A percentile compares a stretch with the other conserved stretches of the same genome.
phyloP scores from a whole-genome alignment of 2,797 vertebrate genomes.

The Eospalax fontanierii region DNA sequence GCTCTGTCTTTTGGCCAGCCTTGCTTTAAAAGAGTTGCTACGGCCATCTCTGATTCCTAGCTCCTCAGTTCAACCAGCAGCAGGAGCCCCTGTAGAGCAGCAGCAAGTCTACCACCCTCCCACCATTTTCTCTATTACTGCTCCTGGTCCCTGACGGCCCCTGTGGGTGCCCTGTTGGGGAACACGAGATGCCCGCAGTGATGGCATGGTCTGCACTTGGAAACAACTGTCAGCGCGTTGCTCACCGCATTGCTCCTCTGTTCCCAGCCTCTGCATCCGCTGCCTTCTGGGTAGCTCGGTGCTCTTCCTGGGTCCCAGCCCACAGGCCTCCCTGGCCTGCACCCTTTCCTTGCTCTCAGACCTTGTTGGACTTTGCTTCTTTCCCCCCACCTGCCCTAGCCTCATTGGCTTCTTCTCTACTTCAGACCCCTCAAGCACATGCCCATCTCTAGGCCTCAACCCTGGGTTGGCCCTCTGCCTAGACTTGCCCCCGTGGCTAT shows the following conservation, averaged over 20 bases:
- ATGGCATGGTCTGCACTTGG: accelerated
- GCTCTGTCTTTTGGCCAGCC: background rate
- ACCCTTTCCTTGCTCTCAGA: accelerated
- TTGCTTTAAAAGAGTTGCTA: background rate
- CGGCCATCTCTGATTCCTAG: accelerated
- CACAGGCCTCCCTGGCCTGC: background rate
- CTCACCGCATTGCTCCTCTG: accelerated
- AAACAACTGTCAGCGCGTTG: background rate
- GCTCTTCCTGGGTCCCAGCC: background rate
- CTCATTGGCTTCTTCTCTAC: background rate
- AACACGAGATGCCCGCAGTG: accelerated
- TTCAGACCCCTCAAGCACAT: accelerated
- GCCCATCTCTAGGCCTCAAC: background rate
- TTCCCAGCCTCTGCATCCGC: background rate
- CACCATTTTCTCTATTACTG: background rate
- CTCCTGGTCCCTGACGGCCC: background rate
- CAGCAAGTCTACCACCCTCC: background rate
- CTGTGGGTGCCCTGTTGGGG: background rate
- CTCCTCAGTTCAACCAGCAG: background rate
- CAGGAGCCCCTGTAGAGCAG: background rate
- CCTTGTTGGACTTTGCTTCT: background rate
- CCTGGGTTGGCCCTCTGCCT: too few species aligned
- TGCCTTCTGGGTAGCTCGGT: accelerated
- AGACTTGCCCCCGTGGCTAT: background rate
- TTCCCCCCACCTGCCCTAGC: background rate